Evolutionary conservation across 2,888 invertebrate genomes (phyloP).

Genomic region (Lasiommata megera): DNA sequence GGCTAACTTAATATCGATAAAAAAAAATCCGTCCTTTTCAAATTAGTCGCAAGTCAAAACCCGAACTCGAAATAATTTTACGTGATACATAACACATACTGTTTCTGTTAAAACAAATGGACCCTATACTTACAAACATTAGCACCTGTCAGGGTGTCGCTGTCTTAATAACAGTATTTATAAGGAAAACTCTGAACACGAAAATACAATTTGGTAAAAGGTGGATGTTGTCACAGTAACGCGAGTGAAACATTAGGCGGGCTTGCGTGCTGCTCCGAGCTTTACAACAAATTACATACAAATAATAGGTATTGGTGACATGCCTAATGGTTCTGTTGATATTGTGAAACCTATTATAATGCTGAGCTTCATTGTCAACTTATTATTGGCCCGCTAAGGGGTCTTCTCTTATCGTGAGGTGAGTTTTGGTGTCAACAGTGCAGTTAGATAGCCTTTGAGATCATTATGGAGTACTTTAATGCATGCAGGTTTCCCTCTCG

Average conservation of each 20-base stretch:
- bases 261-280: slow-evolving; percentile 53
- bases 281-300: slow-evolving; percentile 54
- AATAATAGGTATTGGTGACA: slow-evolving; percentile 38
- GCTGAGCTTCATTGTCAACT: too few relatives aligned
- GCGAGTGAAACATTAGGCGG: slow-evolving; percentile 74
- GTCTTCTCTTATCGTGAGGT: too few relatives aligned
- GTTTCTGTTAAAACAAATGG: slow-evolving; percentile 60
- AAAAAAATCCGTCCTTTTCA: not conserved
- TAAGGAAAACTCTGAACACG: slow-evolving; percentile 80
- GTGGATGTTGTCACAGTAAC: slow-evolving; percentile 76
- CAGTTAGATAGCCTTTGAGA: too few relatives aligned
- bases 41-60: not conserved
- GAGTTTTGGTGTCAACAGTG: too few relatives aligned
- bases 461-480: too few relatives aligned
- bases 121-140: slow-evolving; percentile 69
- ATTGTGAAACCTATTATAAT: not conserved
- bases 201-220: slow-evolving; percentile 80
- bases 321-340: slow-evolving; percentile 16
- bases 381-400: too few relatives aligned
- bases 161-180: slow-evolving; percentile 80
- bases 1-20: too few relatives aligned
- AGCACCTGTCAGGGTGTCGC: slow-evolving; percentile 72
- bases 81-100: slow-evolving; percentile 39
- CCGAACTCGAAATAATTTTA: not conserved
- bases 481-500: too few relatives aligned